Conservation (phyloP, 2,888 invertebrate genomes). For the Trichopoda pennipes region DNA sequence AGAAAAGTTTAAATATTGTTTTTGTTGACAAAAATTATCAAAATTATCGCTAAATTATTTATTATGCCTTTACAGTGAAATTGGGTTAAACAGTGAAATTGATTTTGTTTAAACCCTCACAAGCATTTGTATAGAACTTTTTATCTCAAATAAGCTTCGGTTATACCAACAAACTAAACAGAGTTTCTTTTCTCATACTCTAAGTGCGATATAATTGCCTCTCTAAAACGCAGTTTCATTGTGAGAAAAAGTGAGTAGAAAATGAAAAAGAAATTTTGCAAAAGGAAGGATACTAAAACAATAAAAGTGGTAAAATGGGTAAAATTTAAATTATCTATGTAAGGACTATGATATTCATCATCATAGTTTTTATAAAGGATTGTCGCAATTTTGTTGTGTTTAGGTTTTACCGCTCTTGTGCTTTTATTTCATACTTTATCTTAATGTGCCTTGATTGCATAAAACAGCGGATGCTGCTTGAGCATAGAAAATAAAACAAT, state of each 20-base stretch:
- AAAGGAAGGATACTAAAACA: background rate
- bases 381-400: constrained; percentile 31
- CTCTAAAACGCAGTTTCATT: constrained; percentile 7
- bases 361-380: constrained; percentile 12
- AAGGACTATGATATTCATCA: constrained; percentile 28
- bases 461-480: constrained; percentile 18
- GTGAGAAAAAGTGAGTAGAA: background rate
- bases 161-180: constrained; percentile 17
- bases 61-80: too few relatives aligned
- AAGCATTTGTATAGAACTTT: too few relatives aligned
- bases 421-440: background rate
- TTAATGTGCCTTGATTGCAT: constrained; percentile 19
- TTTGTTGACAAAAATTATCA: too few relatives aligned
- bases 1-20: too few relatives aligned
- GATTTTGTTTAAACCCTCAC: too few relatives aligned
- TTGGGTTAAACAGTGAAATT: too few relatives aligned
- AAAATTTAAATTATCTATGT: constrained; percentile 64
- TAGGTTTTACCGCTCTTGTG: background rate
- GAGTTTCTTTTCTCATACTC: constrained; percentile 33
- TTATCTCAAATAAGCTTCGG: background rate
- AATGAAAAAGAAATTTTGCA: background rate
- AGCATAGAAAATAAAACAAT: constrained; percentile 19
- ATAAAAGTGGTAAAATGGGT: background rate
- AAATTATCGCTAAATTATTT: too few relatives aligned
- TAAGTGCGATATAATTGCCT: background rate